Evolutionary conservation across 2,797 vertebrate species (phyloP).

Genomic region (Streptopelia turtur): DNA sequence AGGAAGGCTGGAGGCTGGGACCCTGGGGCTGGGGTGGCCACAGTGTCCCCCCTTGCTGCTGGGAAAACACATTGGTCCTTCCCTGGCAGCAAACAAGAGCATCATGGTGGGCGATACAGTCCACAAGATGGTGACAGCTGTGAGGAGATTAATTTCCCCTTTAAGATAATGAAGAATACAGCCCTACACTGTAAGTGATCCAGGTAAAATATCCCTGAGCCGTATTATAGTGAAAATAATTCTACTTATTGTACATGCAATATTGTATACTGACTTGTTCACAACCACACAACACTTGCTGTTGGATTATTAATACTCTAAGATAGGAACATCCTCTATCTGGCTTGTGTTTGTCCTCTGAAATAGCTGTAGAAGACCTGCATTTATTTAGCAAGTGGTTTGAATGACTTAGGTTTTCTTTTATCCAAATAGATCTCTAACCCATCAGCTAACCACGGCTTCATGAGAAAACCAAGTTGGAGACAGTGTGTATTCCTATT

Average conservation of each 20-base stretch:
- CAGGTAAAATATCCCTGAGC: background rate
- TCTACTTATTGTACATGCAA: background rate
- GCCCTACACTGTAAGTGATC: background rate
- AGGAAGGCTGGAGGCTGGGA: background rate
- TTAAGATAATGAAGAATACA: background rate
- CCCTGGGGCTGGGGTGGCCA: background rate
- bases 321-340: background rate
- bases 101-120: background rate
- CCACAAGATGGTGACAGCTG: background rate
- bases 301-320: background rate
- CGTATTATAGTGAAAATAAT: background rate
- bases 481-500: background rate
- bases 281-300: background rate
- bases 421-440: background rate
- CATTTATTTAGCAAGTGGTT: background rate
- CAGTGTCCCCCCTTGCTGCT: background rate
- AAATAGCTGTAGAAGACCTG: background rate
- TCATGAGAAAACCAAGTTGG: background rate
- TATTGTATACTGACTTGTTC: background rate
- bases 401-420: background rate
- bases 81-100: background rate
- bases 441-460: background rate
- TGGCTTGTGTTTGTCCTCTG: background rate
- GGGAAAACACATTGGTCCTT: background rate
- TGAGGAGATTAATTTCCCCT: background rate